Evolutionary conservation across 53 echinoderm and acorn worm species (phyloP), one percentile per base, ranked within the genome.

Genomic region (Zoroaster sp.): DNA sequence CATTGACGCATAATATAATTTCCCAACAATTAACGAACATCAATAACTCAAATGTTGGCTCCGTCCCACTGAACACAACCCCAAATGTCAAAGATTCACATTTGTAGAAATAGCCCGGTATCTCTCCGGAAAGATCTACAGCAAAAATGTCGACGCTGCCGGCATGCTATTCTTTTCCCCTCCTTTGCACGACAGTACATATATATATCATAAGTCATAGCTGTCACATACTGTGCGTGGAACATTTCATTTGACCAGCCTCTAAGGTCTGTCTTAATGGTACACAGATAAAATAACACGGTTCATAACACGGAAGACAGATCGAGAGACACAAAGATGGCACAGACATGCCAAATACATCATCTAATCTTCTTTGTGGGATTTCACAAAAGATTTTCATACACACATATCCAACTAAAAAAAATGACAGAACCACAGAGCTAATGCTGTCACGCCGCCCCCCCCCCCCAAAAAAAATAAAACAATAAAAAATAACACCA

Each of bases 211-310:
- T 14, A 40, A 38, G 65, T 80, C 83, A 67, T 9, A 41, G 66
- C 30, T 23, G 31, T 38, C 37, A 37, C 32, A 45, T 76, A 45
- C 76, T 46, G 76, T 30, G 35, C 40, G 3, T 59, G n/a, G 40
- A 38, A 63, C 79, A 79, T 79, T 37, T 53, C 59, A 32, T 51
- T 38, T 54, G 36, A 38, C 55, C 54, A 79, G 21, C 79, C 79
- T 55, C 36, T 37, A 79, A 79, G 79, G 30, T 63, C 33, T 15
- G 33, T 82, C 68, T 5, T 3, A 46, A 42, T 31, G 45, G 28
- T 41, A 42, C 44, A 40, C 82, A 43, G 68, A 82, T 82, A 68
- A 82, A 82, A 82, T 82, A 67, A 40, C 82, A 66, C 68, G 43
- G 31, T 82, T 68, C 25, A 70, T 2, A 70, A 70, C 70, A 70